Percentiles rank a stretch among this genome's conserved stretches.
phyloP scores from a whole-genome alignment of 1,140 invertebrate genomes.

The Tetraneura akinire region DNA sequence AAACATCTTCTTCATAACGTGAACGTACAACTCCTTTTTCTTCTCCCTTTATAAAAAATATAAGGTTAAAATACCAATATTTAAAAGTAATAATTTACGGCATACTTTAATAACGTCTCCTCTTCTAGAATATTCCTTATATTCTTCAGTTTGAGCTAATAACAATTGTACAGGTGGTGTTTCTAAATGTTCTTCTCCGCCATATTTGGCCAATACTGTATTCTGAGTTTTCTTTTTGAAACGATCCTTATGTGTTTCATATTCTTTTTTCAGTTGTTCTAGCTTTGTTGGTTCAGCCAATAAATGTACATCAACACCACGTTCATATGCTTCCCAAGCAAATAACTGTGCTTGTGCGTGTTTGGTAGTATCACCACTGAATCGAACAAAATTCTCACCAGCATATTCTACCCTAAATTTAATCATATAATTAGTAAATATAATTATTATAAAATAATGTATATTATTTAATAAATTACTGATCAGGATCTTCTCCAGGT shows the following conservation, averaged over 20 bases:
- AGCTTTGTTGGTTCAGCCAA: conserved; percentile 97
- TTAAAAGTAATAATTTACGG: not conserved
- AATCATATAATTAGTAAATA: not conserved
- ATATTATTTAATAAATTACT: conserved; percentile 63
- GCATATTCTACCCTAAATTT: conserved; percentile 76
- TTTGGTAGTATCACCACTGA: conserved; percentile 87
- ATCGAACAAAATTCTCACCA: conserved; percentile 95
- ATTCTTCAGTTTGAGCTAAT: conserved; percentile 93
- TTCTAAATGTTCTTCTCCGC: conserved; percentile 88
- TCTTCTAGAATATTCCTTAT: conserved; percentile 92
- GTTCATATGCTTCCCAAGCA: conserved; percentile 95
- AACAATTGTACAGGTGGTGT: conserved; percentile 82
- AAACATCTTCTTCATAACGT: conserved; percentile 94
- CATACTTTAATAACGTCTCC: conserved; percentile 75
- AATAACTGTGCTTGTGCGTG: conserved; percentile 93
- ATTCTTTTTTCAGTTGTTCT: conserved; percentile 88
- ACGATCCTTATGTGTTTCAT: conserved; percentile 77
- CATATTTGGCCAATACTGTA: conserved; percentile 81
- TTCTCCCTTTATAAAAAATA: conserved; percentile 65
- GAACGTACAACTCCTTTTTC: conserved; percentile 85
- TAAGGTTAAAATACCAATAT: conserved; percentile 9
- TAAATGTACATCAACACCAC: conserved; percentile 93
- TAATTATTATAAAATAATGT: not conserved
- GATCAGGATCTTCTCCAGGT: conserved; percentile 61
- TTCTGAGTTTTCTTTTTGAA: conserved; percentile 65